Evolutionary conservation across 1,140 invertebrate species (phyloP).

Genomic region (Saccostrea cuccullata): DNA sequence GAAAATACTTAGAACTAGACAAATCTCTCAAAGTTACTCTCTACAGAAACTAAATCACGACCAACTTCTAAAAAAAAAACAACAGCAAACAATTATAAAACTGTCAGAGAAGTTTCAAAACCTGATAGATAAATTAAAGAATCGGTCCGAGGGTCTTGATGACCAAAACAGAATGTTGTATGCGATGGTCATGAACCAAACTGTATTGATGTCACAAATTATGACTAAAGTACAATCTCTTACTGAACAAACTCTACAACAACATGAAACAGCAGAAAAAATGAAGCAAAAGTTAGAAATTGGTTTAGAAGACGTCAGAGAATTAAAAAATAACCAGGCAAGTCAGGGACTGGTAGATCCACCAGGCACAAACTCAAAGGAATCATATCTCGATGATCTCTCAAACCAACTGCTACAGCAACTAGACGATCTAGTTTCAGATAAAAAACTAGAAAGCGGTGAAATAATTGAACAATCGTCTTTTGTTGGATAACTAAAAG

Average conservation of each 20-base stretch:
- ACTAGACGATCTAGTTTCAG: constrained; percentile 54
- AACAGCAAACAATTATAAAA: constrained; percentile 65
- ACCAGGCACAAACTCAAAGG: neutral
- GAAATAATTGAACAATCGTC: neutral
- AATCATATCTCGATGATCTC: constrained; percentile 4
- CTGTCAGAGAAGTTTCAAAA: constrained; percentile 62
- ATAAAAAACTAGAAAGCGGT: constrained; percentile 44
- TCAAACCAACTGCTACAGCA: constrained; percentile 54
- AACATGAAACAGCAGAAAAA: constrained; percentile 57
- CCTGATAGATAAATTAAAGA: constrained; percentile 62
- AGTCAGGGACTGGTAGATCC: neutral
- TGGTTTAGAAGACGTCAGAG: constrained; percentile 22
- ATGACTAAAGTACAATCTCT: constrained; percentile 69
- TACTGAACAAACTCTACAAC: constrained; percentile 64
- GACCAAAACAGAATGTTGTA: constrained; percentile 69
- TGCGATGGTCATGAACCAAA: constrained; percentile 72
- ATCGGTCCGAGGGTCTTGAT: constrained; percentile 64
- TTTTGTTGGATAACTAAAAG: neutral
- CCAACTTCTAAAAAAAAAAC: constrained; percentile 61
- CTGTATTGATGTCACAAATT: constrained; percentile 65
- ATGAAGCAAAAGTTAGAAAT: constrained; percentile 55
- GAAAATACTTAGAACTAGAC: constrained; percentile 65
- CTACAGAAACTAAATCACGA: constrained; percentile 21
- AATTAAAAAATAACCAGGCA: neutral
- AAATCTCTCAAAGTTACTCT: constrained; percentile 37